A percentile compares a stretch with the other conserved stretches of the same genome.
These are phyloP conservation scores for Liasis olivaceus DNA, from an alignment of 2,797 vertebrate species.

Conservation along the genomic window DNA sequence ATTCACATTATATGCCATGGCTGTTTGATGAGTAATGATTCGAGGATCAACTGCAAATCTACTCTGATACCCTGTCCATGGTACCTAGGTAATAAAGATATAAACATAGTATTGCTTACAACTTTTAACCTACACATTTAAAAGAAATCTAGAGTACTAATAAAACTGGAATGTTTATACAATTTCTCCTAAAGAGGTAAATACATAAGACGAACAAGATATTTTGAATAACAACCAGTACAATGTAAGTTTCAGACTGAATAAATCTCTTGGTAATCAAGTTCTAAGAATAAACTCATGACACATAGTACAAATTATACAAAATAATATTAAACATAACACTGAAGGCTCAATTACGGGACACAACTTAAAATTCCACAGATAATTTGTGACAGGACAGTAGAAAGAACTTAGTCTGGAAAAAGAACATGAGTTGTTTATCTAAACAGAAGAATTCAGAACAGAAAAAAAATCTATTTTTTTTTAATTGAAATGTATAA, in stretches of 20 bases:
- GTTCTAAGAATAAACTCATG: background rate
- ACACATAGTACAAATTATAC: background rate
- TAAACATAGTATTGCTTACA: background rate
- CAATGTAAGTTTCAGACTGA: background rate
- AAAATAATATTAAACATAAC: background rate
- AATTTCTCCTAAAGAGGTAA: background rate
- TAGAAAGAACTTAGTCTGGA: background rate
- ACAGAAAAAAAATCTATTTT: background rate
- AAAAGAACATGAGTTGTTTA: background rate
- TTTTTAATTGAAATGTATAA: background rate
- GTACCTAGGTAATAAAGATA: slow-evolving; percentile 77
- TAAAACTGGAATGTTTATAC: background rate
- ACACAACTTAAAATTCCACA: background rate
- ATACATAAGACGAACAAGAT: background rate
- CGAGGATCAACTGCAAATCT: slow-evolving; percentile 97
- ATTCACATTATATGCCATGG: slow-evolving; percentile 97
- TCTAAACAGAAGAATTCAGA: slow-evolving; percentile 6
- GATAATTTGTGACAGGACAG: background rate
- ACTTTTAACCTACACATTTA: background rate
- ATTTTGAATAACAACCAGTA: background rate
- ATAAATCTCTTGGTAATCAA: background rate
- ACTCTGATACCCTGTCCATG: slow-evolving; percentile 96
- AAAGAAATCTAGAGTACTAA: slow-evolving; percentile 24
- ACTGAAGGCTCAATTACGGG: background rate
- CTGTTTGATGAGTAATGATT: slow-evolving; percentile 93